Evolutionary conservation across 2,113 vertebrate species (phyloP), one percentile per base, ranked within the genome.

Genomic region (Fulmarus glacialis): DNA sequence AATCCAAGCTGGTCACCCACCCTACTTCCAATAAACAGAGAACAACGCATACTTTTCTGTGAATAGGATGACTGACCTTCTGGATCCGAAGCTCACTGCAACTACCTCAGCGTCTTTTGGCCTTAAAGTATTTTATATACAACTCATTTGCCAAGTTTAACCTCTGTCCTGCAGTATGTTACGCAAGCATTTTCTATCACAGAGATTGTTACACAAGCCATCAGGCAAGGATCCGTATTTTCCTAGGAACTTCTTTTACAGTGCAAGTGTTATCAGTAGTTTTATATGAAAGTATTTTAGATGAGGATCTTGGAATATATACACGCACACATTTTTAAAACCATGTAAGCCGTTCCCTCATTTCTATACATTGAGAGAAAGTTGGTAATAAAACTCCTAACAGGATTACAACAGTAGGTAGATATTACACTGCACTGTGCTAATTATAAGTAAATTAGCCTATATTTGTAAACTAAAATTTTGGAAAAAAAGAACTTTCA

Each of bases 41-140:
- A 9, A n/a, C 9, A 24, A 43, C 8, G 23, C 5, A 3, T 0
- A 0, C 1, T n/a, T 11, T 36, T 30, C 36, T 47, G 74, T 5
- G 8, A 63, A 19, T 0, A 8, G 32, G 48, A 15, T 6, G 14
- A 12, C 4, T 11, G 45, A 17, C 13, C 38, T 27, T 5, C n/a
- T 15, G 79, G 72, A 58, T 30, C 24, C 20, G 50, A n/a, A 36
- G 63, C 20, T 24, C 50, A 11, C 63, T 5, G 15, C 34, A n/a
- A 24, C 8, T 2, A 14, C 40, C 52, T 32, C 26, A 6, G 26
- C 7, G 1, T 4, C 52, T 53, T 50, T 18, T 8, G 32, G 19
- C 72, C 43, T 52, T 6, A 2, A 18, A 58, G 36, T 26, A n/a
- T 22, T 20, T 19, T 11, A 26, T 11, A 74, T 2, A 34, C 12